Evolutionary conservation across 2,113 vertebrate species (phyloP).

Genomic region (Rhabdomys dilectus): DNA sequence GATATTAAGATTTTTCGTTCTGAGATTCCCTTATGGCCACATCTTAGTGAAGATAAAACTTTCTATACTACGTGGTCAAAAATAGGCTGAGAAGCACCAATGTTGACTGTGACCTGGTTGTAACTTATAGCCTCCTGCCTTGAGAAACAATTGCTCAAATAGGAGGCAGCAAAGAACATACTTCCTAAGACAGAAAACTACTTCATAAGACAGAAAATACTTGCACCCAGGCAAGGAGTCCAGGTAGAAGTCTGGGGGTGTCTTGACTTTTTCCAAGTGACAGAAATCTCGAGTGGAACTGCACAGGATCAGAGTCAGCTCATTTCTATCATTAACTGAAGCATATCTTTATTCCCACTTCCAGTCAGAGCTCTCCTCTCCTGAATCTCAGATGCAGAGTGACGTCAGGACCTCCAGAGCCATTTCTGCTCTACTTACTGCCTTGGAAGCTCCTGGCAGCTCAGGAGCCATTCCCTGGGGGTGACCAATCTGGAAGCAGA

Average conservation of each 20-base stretch:
- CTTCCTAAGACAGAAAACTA: neutral
- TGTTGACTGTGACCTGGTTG: neutral
- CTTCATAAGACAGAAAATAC: neutral
- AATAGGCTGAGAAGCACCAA: neutral
- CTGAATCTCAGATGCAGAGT: slow-evolving; percentile 49
- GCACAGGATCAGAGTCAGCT: neutral
- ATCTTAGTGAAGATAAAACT: neutral
- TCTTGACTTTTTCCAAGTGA: slow-evolving; percentile 8
- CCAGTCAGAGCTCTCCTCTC: neutral
- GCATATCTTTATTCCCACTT: neutral
- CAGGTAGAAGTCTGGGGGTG: neutral
- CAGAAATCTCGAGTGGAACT: neutral
- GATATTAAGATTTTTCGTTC: neutral
- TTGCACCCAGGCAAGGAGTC: neutral
- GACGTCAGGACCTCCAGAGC: slow-evolving; percentile 28
- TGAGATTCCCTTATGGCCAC: neutral
- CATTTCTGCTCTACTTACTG: slow-evolving; percentile 75
- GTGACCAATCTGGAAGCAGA: slow-evolving; percentile 63
- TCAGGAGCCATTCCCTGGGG: slow-evolving; percentile 37
- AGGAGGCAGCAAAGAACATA: neutral
- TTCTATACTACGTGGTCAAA: neutral
- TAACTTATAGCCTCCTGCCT: neutral
- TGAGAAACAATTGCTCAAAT: neutral
- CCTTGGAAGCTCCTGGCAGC: slow-evolving; percentile 41
- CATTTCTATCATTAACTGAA: slow-evolving; percentile 1